Evolutionary conservation across 2,113 vertebrate species (phyloP).

Genomic region (Odontophorus gujanensis): DNA sequence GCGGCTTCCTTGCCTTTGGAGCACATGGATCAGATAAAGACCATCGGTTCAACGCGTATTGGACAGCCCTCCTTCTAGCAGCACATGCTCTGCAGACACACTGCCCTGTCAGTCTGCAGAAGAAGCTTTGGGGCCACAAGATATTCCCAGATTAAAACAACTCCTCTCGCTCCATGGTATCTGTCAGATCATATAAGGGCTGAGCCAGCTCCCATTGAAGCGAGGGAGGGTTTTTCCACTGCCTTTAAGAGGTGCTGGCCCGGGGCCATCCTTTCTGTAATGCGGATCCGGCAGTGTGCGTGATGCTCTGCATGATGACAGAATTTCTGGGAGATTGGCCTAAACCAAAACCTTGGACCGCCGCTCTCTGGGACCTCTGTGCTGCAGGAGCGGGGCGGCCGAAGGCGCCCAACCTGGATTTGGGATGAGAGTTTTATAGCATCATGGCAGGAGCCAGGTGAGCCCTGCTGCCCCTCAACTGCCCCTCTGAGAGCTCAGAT

Average conservation of each 20-base stretch:
- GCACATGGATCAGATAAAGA: conserved; percentile 53
- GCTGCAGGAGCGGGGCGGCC: background rate
- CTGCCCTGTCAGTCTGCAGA: background rate
- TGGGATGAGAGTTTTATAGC: background rate
- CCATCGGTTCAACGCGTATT: background rate
- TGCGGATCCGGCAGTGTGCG: conserved; percentile 62
- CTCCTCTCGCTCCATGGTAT: background rate
- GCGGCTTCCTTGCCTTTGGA: background rate
- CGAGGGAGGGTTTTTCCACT: conserved; percentile 63
- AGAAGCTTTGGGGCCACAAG: background rate
- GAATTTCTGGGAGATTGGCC: conserved; percentile 70
- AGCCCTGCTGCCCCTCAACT: background rate
- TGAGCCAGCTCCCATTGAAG: conserved; percentile 24
- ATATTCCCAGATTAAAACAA: conserved; percentile 36
- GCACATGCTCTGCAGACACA: background rate
- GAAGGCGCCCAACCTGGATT: background rate
- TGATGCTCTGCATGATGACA: conserved; percentile 70
- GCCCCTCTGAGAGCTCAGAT: background rate
- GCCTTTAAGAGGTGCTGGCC: conserved; percentile 35
- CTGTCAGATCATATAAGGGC: background rate
- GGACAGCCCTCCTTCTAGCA: background rate
- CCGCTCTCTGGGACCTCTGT: background rate
- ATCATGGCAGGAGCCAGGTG: background rate
- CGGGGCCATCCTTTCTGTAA: conserved; percentile 34
- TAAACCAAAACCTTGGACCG: conserved; percentile 28